These are phyloP conservation scores for Mythimna lalbum DNA, from an alignment of 2,888 invertebrate species.

Conservation along the genomic window DNA sequence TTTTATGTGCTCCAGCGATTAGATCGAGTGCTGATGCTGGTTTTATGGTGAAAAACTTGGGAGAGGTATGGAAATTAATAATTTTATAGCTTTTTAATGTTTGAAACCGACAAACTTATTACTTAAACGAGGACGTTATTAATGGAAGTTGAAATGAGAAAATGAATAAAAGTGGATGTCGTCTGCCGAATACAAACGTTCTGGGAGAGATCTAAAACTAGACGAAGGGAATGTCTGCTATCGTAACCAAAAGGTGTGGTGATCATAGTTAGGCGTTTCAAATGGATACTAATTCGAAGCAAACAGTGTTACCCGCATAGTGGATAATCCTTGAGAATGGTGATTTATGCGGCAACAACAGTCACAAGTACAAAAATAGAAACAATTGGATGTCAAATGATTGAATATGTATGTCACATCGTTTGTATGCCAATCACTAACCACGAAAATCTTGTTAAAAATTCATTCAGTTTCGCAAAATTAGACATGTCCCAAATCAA, in stretches of 20 bases:
- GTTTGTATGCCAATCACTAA: conserved; percentile 1
- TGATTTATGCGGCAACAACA: neutral
- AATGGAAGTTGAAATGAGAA: conserved; percentile 36
- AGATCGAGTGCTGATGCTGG: conserved; percentile 49
- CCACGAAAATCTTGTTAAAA: neutral
- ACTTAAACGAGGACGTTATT: conserved; percentile 41
- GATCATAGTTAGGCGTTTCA: neutral
- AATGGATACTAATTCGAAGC: neutral
- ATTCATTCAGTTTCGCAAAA: conserved; percentile 30
- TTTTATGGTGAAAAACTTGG: conserved; percentile 56
- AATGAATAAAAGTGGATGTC: conserved; percentile 1
- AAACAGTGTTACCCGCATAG: neutral
- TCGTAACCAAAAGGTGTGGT: neutral
- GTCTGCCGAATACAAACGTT: neutral
- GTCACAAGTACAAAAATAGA: too few relatives aligned
- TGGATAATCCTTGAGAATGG: neutral
- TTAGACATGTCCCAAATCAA: conserved; percentile 24
- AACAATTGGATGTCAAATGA: conserved; percentile 1
- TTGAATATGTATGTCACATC: conserved; percentile 8
- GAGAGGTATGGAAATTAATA: conserved; percentile 54
- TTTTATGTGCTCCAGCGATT: conserved; percentile 55
- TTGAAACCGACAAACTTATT: conserved; percentile 47
- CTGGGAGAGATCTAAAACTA: conserved; percentile 23
- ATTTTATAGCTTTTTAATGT: conserved; percentile 56
- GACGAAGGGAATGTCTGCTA: neutral